Base-by-base conservation (phyloP, 2,888 invertebrate genomes). In the Euclidia mi region DNA sequence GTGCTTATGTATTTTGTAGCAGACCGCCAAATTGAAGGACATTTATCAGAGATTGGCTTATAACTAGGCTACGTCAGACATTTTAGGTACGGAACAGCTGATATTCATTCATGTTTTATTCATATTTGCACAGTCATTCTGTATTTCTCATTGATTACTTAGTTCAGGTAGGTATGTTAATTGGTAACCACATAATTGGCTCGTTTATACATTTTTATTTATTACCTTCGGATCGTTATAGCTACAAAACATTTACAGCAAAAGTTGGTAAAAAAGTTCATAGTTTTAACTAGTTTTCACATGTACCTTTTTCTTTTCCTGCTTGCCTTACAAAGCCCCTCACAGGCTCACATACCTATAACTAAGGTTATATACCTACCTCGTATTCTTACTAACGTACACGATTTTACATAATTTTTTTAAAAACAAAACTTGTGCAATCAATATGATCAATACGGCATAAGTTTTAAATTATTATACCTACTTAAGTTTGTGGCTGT, bases 21-120 rank as follows among this genome's bases (percentile, higher is more conserved):
- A 68, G 77, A 78, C 78, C 77, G 82, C 84, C 80, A 80, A 87
- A 84, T 80, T 66, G 86, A 88, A 88, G 86, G 87, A 85, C 89
- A 79, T 68, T 79, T 69, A 63, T 63, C 57, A 69, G 71, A 76
- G 76, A 81, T 75, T 76, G 76, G 66, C 48, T 49, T 20, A n/a
- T 10, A 68, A 63, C 53, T 66, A 63, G 60, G 59, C 57, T 63
- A 52, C 64, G 59, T 15, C 56, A 47, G 44, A 56, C 59, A 55
- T 46, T 66, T 58, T 50, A 38, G 52, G 40, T 81, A 76, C 84
- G 50, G 40, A 82, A 76, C 84, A 83, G 84, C 82, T 82, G 82
- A 80, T 81, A 70, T 62, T 68, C 71, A 73, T 77, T 71, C 76
- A 76, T 67, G 65, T 67, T 69, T 78, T 63, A 72, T 78, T 74